Evolutionary conservation across 2,797 vertebrate species (phyloP).

Genomic region (Decapterus maruadsi): DNA sequence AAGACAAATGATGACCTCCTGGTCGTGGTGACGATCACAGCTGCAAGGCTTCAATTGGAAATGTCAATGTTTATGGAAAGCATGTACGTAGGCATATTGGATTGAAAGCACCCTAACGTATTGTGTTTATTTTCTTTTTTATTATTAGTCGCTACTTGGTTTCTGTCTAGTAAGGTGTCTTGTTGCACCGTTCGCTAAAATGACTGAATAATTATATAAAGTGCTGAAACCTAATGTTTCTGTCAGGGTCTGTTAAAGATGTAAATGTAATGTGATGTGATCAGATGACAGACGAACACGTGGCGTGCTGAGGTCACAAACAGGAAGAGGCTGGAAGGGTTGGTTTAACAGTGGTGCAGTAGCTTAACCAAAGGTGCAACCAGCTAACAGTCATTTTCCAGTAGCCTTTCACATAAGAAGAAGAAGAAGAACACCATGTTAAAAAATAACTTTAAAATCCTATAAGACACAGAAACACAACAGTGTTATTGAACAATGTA

Average conservation of each 20-base stretch:
- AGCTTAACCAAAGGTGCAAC: constrained; percentile 36
- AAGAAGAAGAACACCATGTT: constrained; percentile 43
- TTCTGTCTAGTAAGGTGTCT: background rate
- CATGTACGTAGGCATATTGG: background rate
- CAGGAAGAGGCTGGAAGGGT: constrained; percentile 8
- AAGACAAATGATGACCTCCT: background rate
- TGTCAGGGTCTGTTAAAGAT: background rate
- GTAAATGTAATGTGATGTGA: background rate
- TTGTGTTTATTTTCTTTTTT: background rate
- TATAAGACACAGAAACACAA: constrained; percentile 63
- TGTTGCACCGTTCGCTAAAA: background rate
- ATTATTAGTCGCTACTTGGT: background rate
- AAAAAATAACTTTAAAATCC: constrained; percentile 31
- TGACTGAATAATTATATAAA: background rate
- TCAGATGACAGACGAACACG: background rate
- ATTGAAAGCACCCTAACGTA: background rate
- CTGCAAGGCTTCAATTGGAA: background rate
- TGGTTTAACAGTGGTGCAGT: constrained; percentile 10
- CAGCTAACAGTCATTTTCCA: constrained; percentile 76
- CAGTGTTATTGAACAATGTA: constrained; percentile 50
- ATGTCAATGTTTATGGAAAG: background rate
- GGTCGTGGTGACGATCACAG: background rate
- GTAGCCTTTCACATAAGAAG: constrained; percentile 22
- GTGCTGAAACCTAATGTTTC: no score
- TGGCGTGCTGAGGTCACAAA: constrained; percentile 13